Evolutionary conservation across 2,888 invertebrate genomes (phyloP).

Genomic region (Spatulosminthurus flaviceps): DNA sequence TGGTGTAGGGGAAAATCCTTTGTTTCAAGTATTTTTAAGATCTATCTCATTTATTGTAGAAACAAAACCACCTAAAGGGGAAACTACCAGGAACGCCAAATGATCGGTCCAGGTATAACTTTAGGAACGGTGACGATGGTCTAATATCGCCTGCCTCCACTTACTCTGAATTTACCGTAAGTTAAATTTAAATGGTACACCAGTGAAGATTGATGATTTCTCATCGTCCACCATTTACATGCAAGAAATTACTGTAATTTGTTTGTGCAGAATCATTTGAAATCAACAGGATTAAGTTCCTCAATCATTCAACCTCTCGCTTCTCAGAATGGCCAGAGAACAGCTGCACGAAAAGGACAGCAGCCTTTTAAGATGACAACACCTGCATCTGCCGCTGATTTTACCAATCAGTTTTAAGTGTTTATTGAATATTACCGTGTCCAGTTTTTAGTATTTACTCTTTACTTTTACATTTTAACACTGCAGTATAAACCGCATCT

Average conservation of each 20-base stretch:
- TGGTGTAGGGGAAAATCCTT: too few species aligned
- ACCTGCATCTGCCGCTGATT: not conserved
- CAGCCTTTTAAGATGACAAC: slow-evolving; percentile 24
- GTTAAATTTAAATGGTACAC: not conserved
- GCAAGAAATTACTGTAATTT: not conserved
- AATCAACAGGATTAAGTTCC: slow-evolving; percentile 36
- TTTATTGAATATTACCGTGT: slow-evolving; percentile 22
- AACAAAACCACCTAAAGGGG: slow-evolving; percentile 5
- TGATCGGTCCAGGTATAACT: slow-evolving; percentile 29
- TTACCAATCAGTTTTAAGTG: slow-evolving; percentile 41
- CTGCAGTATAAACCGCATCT: not conserved
- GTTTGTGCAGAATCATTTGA: slow-evolving; percentile 38
- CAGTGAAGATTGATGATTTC: not conserved
- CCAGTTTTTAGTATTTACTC: slow-evolving; percentile 5
- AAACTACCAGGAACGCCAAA: slow-evolving; percentile 9
- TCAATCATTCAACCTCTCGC: slow-evolving; percentile 45
- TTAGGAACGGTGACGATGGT: slow-evolving; percentile 10
- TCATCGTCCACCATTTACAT: not conserved
- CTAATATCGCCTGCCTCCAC: slow-evolving; percentile 44
- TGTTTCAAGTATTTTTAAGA: too few species aligned
- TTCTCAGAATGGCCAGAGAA: slow-evolving; percentile 21
- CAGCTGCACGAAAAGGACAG: not conserved
- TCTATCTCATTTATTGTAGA: not conserved
- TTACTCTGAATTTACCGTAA: slow-evolving; percentile 47
- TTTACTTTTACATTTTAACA: not conserved